Evolutionary conservation across 1,140 invertebrate species (phyloP).

Genomic region (Cydia fagiglandana): DNA sequence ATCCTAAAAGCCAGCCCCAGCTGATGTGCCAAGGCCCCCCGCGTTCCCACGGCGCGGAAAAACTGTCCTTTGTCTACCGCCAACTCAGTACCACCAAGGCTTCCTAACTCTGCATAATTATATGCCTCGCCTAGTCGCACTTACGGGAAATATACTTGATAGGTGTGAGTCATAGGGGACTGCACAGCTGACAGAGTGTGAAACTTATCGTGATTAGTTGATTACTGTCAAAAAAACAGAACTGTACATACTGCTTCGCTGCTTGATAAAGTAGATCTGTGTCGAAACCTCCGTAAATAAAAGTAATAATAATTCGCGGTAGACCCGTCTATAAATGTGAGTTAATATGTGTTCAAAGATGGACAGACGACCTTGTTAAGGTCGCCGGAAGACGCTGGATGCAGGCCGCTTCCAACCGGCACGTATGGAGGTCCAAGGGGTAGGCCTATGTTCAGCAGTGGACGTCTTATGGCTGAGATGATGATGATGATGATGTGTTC

Average conservation of each 20-base stretch:
- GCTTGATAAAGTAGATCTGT: too few relatives aligned
- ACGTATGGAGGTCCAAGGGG: too few relatives aligned
- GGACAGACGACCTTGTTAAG: too few relatives aligned
- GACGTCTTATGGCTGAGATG: too few relatives aligned
- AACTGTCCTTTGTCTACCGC: slow-evolving; percentile 24
- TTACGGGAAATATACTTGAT: slow-evolving; percentile 9
- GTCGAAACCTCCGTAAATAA: too few relatives aligned
- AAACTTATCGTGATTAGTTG: background rate
- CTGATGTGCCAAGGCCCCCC: slow-evolving; percentile 21
- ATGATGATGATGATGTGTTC: too few relatives aligned
- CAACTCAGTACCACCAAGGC: background rate
- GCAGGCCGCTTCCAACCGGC: too few relatives aligned
- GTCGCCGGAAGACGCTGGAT: too few relatives aligned
- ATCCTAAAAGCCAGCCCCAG: slow-evolving; percentile 16
- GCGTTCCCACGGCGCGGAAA: slow-evolving; percentile 20
- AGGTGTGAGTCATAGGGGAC: background rate
- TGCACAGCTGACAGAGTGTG: background rate
- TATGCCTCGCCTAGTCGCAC: slow-evolving; percentile 7
- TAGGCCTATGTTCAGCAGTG: too few relatives aligned
- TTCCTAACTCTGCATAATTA: slow-evolving; percentile 20
- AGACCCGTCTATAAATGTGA: too few relatives aligned
- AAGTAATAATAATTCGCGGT: too few relatives aligned
- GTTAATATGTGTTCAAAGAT: too few relatives aligned
- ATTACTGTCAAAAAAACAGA: background rate
- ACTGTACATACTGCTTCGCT: background rate